Base-by-base conservation (phyloP, 1,140 invertebrate species). In the Cyphomyrmex costatus region DNA sequence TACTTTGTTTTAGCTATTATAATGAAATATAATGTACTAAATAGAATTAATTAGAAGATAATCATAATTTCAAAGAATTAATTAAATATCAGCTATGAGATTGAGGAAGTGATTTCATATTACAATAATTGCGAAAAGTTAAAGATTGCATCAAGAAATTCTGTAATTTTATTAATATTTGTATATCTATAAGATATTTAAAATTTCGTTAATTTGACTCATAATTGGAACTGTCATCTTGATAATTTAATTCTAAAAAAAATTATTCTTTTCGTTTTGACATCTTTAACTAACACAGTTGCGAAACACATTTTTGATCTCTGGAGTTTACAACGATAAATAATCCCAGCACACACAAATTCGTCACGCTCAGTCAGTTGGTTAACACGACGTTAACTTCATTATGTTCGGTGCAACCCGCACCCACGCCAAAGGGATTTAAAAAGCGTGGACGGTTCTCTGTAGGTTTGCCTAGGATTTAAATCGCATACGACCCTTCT, bases 401-500 rank as follows among this genome's bases (percentile, higher is more conserved):
- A 83, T 83, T 70, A 66, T 53, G 84, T 60, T 60, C 6, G 27
- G n/a, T 24, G 63, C 68, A 63, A 21, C 42, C 51, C 66, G 53
- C 70, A 53, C 83, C 58, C 73, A 79, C 58, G 63, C 14, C 74
- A n/a, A 86, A 79, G 53, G 76, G 74, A n/a, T 80, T 79, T 68
- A 61, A 86, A 86, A 86, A 86, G 42, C 65, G 42, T 21, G 36
- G 49, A 46, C 19, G 82, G 19, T 42, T n/a, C 66, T 70, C 42
- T 49, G 14, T 70, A 73, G 61, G 61, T 82, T 73, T 86, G 58
- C 53, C 63, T 86, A 86, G 77, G 63, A 83, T 80, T 84, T 83
- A 70, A 66, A 85, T 78, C 49, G 83, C 24, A 53, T 53, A 21
- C 79, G 66, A 87, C 70, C 71, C 73, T 85, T 63, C 78, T 78